Base-by-base conservation (phyloP, 1,140 invertebrate species). In the Cydia strobilella region DNA sequence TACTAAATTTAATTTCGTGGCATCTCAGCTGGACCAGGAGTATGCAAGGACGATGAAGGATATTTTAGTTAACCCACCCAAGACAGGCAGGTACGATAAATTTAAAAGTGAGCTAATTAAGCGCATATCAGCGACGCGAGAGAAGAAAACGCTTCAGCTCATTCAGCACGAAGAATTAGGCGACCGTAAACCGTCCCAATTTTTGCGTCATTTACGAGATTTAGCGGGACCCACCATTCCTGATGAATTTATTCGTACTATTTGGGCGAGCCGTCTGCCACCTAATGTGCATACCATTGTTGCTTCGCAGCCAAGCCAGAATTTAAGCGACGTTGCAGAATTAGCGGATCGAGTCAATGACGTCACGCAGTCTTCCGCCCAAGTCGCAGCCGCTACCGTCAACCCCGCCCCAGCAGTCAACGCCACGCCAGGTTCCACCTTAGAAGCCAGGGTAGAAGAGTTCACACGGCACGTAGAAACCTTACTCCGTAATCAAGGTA, bases 31-130 rank as follows among this genome's bases (percentile, higher is more conserved):
- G 15, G 73, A 73, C 4, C 71, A 69, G n/a, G 31, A 71, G 45
- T 74, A 77, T 31, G 74, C 76, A 39, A 65, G 13, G 2, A 77
- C 77, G 39, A 63, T 79, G 3, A 74, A 79, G 25, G 76, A 81
- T 45, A 27, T 81, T 4, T 66, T 79, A 3, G 35, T 74, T 0
- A 48, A 73, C 3, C 75, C 79, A 15, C 79, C 77, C 20, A n/a
- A 23, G 12, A 48, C 45, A 59, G 48, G 72, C 13, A 79, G 77
- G 31, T 79, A 89, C 39, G 71, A 74, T 1, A 84, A 66, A 27
- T n/a, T 86, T 3, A 88, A 89, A 51, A 73, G 45, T 2, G 80
- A 81, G 42, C 39, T 88, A 3, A 84, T 86, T 0, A 74, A 63
- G 10, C 76, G 81, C 1, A 74, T 86, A 2, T 78, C 76, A 9